These are phyloP conservation scores for Manacus vitellinus DNA, from an alignment of 2,113 vertebrate genomes.

Conservation along the genomic window DNA sequence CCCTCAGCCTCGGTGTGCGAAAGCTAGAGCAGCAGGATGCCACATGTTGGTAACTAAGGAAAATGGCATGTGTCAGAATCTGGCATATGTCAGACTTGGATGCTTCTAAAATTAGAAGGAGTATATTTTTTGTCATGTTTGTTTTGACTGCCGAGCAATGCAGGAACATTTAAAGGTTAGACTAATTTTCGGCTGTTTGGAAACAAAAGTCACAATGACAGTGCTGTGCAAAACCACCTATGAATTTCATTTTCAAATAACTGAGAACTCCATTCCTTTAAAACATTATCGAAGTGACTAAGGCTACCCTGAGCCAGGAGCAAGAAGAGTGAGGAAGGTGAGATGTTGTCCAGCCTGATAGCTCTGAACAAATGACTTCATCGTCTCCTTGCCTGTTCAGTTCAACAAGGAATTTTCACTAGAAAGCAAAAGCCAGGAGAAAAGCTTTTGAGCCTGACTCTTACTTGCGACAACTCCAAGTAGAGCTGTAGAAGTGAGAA, in stretches of 20 bases:
- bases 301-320: background rate
- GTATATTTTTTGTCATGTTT: background rate
- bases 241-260: background rate
- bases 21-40: constrained; percentile 8
- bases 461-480: background rate
- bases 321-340: background rate
- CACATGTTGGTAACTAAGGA: constrained; percentile 4
- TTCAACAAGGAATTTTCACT: background rate
- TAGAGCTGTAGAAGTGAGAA: background rate
- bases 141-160: background rate
- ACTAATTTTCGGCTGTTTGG: background rate
- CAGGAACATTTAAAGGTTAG: constrained; percentile 21
- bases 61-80: background rate
- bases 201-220: background rate
- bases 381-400: background rate
- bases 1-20: background rate
- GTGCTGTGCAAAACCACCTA: background rate
- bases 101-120: constrained; percentile 17
- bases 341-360: background rate
- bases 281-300: background rate
- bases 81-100: background rate
- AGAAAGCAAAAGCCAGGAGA: background rate
- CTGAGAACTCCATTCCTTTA: background rate
- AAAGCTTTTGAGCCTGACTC: background rate
- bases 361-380: background rate